Percentiles rank a stretch among this genome's conserved stretches.
Evolutionary conservation across 1,140 invertebrate genomes (phyloP).

Genomic region (Periplaneta americana): DNA sequence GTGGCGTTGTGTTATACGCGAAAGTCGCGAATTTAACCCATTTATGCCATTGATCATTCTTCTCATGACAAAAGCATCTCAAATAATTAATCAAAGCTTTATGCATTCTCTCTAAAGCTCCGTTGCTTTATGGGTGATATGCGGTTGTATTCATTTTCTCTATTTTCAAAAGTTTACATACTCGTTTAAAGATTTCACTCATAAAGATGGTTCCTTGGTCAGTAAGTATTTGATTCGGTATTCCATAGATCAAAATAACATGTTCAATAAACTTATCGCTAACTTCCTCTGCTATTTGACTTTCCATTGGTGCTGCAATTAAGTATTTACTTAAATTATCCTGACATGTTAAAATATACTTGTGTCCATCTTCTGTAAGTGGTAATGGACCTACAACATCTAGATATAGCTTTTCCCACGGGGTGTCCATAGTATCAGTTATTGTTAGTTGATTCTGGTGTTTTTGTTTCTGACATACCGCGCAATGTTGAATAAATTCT

Average conservation of each 20-base stretch:
- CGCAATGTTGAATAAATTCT: constrained; percentile 10
- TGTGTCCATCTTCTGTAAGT: background rate
- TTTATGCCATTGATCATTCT: constrained; percentile 29
- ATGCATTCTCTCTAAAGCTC: constrained; percentile 32
- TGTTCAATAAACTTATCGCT: background rate
- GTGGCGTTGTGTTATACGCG: constrained; percentile 14
- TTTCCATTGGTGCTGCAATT: background rate
- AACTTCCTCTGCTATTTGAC: background rate
- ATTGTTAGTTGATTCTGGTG: background rate
- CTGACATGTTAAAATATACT: constrained; percentile 12
- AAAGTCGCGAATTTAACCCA: constrained; percentile 13
- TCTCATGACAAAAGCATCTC: constrained; percentile 27
- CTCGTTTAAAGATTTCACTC: constrained; percentile 21
- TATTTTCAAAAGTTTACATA: constrained; percentile 26
- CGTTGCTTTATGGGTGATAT: constrained; percentile 33
- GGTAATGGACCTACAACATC: constrained; percentile 14
- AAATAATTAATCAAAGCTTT: constrained; percentile 30
- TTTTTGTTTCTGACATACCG: constrained; percentile 14
- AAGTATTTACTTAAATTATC: constrained; percentile 13
- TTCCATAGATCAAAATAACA: background rate
- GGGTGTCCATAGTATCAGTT: background rate
- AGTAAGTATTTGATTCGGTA: background rate
- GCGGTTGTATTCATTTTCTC: constrained; percentile 28
- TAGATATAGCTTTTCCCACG: constrained; percentile 1
- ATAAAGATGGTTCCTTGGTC: constrained; percentile 6